Conservation (phyloP, 2,113 vertebrate species). For the Chaetodon auriga region DNA sequence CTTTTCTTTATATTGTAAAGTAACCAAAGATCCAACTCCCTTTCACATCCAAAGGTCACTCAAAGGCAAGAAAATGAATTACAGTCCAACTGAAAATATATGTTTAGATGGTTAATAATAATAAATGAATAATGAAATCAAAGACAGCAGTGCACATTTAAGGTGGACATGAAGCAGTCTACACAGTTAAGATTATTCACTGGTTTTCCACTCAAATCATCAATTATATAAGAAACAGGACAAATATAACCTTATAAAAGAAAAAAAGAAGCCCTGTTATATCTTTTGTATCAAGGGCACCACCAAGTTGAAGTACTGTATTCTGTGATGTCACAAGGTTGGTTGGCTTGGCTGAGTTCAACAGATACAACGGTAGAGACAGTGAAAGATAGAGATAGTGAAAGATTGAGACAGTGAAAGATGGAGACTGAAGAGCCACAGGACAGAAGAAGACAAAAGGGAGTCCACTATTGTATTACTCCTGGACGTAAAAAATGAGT, state of each 20-base stretch:
- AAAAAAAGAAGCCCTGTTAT: background rate
- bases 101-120: background rate
- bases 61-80: background rate
- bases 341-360: background rate
- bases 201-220: no score
- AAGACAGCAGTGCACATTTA: background rate
- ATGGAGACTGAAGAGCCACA: background rate
- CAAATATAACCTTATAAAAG: no score
- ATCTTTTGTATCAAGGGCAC: no score
- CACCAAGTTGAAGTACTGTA: no score
- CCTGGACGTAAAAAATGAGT: background rate
- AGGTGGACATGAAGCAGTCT: background rate
- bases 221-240: no score
- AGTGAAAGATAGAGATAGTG: background rate
- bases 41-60: background rate
- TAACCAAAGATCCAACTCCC: slow-evolving; percentile 49
- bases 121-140: background rate
- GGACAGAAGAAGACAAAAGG: background rate
- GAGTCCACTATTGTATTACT: background rate
- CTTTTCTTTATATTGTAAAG: slow-evolving; percentile 8
- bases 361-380: background rate
- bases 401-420: background rate
- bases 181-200: no score
- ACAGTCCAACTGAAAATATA: background rate
- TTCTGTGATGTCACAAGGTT: background rate